Base-by-base conservation (phyloP, 2,888 invertebrate species). In the Drosophila seclusa region DNA sequence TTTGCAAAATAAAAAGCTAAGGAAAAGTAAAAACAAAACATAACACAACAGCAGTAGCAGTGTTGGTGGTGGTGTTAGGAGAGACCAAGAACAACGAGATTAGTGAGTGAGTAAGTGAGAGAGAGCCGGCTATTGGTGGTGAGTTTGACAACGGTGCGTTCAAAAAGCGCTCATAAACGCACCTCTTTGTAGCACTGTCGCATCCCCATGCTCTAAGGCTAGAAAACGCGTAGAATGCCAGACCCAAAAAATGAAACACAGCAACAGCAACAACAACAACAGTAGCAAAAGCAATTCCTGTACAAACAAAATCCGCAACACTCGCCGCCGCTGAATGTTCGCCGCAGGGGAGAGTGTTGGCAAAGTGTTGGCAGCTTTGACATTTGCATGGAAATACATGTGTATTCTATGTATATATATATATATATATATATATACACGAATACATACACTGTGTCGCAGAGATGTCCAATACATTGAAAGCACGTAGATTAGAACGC, bases 271-370 rank as follows among this genome's bases (percentile, higher is more conserved):
- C 58, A 78, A 48, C 48, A 78, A 58, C 32, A 76, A 53, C 45
- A 61, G 54, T 16, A 53, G 2, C 24, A 57, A 29, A 36, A 62
- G 38, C 68, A 67, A 88, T 80, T 85, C 78, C 74, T 62, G 60
- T 53, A 78, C 80, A 83, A 86, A 83, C 70, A 80, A 86, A 89
- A 89, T 81, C 84, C 89, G 83, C 76, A 81, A 88, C 81, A 83
- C 78, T 80, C 73, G 45, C 45, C 24, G 16, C 13, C 54, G 60
- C 70, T 74, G 65, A 68, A 77, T 61, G 52, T 45, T 68, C 52
- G 68, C 73, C 73, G 45, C 70, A 63, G 68, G 62, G 49, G 58
- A 42, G 53, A 54, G 45, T 8, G 24, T 16, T 42, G 21, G 55
- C 40, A 38, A 68, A 65, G 66, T 66, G 70, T 76, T 82, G 76